Base-by-base conservation (phyloP, 2,888 invertebrate species). In the Clunio marinus region DNA sequence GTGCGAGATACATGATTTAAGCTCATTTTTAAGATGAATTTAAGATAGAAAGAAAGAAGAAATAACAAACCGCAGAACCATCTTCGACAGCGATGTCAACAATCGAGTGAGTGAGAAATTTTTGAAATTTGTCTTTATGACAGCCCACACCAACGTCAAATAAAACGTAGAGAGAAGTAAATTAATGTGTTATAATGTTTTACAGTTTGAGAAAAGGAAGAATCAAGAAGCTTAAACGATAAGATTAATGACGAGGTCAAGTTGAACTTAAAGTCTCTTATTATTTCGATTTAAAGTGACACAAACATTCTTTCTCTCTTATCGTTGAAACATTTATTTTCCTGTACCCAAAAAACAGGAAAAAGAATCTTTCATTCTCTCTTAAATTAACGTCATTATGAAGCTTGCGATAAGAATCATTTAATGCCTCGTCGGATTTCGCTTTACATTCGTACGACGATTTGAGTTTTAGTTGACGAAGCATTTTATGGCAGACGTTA, bases 201-300 rank as follows among this genome's bases (percentile, higher is more conserved):
- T n/a, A n/a, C n/a, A n/a, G n/a, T n/a, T n/a, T 3, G 20, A 22
- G 51, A 13, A 51, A 17, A 17, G 51, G 17, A 20, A 7, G 51
- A n/a, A 51, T n/a, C n/a, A n/a, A n/a, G n/a, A 51, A 51, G 51
- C 17, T 22, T 17, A 51, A 51, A 51, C 22, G 51, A 32, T 32
- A n/a, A 22, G 22, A 17, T 17, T 4, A 20, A 20, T 17, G 1
- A 51, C 17, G 51, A 22, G 5, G 20, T 2, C 4, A 51, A 20
- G 24, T 27, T 57, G 20, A 27, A n/a, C 57, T 17, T 24, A 57
- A 57, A 15, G 27, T n/a, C 25, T n/a, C 57, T 57, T 25, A 27
- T 57, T 57, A 57, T 57, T 57, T 57, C 57, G 25, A 27, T 57
- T 57, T 27, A 57, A 57, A 57, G 17, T 8, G 25, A 20, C 27